Evolutionary conservation across 2,797 vertebrate species (phyloP).

Genomic region (Novumbra hubbsi): DNA sequence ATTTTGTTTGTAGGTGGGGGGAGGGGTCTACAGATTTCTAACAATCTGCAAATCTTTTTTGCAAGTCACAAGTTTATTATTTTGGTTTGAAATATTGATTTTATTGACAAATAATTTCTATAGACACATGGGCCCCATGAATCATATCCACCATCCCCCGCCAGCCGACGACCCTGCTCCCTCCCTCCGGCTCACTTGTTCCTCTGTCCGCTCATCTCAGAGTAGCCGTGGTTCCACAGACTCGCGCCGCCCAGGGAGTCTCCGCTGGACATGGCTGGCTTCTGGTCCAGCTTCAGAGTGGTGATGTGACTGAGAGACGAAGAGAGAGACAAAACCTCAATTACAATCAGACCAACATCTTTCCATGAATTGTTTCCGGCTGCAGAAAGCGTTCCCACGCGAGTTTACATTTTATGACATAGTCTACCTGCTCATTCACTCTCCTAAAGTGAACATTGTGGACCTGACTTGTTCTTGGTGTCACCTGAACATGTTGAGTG

Average conservation of each 20-base stretch:
- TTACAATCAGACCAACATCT: background rate
- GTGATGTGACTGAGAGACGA: slow-evolving; percentile 82
- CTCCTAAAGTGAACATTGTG: background rate
- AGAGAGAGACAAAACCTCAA: background rate
- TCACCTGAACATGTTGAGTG: slow-evolving; percentile 94
- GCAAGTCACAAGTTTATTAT: no score
- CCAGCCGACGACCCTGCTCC: no score
- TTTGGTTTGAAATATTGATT: no score
- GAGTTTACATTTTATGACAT: background rate
- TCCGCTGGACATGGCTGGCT: slow-evolving; percentile 70
- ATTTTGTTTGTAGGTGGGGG: no score
- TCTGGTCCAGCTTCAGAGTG: slow-evolving; percentile 93
- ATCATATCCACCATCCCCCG: no score
- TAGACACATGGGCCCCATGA: no score
- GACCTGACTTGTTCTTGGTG: background rate
- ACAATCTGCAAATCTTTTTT: no score
- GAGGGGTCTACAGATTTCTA: no score
- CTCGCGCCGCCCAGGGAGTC: slow-evolving; percentile 73
- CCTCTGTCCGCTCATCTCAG: slow-evolving; percentile 93
- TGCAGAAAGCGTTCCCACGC: background rate
- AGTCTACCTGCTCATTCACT: no score
- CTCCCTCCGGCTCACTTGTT: slow-evolving; percentile 84
- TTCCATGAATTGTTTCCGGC: background rate
- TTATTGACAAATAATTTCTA: no score
- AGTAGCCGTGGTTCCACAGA: slow-evolving; percentile 89